Conservation (phyloP, 2,113 vertebrate species). For the Apodemus sylvaticus region DNA sequence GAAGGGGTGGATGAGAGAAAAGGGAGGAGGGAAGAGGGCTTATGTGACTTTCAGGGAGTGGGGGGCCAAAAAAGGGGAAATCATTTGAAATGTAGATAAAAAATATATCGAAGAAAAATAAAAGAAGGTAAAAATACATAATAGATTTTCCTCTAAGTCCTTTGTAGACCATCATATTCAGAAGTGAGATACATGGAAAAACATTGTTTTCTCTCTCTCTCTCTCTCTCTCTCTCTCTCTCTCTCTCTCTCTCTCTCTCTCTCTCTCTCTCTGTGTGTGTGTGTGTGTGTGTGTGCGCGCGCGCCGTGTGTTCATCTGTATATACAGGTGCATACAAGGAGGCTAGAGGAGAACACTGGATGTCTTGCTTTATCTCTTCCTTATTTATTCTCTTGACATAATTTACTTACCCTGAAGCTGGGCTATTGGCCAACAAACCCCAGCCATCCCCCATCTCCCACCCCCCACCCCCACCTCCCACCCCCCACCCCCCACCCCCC, state of each 20-base stretch:
- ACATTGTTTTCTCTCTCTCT: too few relatives aligned
- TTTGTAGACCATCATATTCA: background rate
- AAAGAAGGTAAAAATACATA: background rate
- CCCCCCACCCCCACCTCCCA: background rate
- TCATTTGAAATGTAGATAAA: too few relatives aligned
- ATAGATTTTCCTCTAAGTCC: background rate
- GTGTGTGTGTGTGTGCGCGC: background rate
- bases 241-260: too few relatives aligned
- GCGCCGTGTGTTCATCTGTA: background rate
- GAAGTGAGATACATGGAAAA: background rate
- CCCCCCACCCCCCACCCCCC: background rate
- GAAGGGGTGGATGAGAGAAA: too few relatives aligned
- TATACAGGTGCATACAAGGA: background rate
- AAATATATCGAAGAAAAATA: too few relatives aligned
- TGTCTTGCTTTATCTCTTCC: background rate
- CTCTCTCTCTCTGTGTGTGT: too few relatives aligned
- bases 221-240: too few relatives aligned
- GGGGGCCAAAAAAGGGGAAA: too few relatives aligned
- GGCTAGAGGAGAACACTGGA: background rate
- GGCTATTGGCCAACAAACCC: background rate
- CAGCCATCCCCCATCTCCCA: background rate
- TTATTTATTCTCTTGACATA: background rate
- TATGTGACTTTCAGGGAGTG: too few relatives aligned
- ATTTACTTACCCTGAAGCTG: background rate
- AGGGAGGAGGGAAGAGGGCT: too few relatives aligned